A percentile compares a stretch with the other conserved stretches of the same genome.
Conservation (phyloP, 2,797 vertebrate genomes). For the Takifugu rubripes region DNA sequence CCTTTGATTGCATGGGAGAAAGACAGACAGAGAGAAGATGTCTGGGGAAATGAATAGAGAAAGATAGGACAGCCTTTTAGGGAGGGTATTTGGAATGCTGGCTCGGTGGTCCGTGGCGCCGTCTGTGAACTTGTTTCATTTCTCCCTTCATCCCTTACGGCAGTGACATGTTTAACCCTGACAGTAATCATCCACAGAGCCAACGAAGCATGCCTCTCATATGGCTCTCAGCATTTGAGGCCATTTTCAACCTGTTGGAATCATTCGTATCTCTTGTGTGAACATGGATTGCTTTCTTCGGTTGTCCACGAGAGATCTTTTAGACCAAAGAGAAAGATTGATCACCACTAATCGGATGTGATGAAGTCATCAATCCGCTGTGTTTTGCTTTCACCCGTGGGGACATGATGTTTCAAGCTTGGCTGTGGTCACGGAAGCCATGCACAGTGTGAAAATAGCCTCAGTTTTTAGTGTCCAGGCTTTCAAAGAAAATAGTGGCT, state of each 20-base stretch:
- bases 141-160: conserved; percentile 35
- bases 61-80: neutral
- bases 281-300: too few species aligned
- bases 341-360: too few species aligned
- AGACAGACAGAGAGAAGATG: neutral
- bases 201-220: conserved; percentile 12
- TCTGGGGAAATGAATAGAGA: conserved; percentile 16
- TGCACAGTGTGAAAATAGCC: too few species aligned
- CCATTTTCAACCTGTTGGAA: conserved; percentile 2
- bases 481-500: too few species aligned
- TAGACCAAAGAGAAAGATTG: too few species aligned
- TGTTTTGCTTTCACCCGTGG: too few species aligned
- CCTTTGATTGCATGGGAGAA: conserved; percentile 15
- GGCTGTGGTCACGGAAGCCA: too few species aligned
- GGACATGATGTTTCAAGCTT: too few species aligned
- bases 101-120: conserved; percentile 15
- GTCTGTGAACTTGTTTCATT: conserved; percentile 21
- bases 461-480: too few species aligned
- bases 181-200: conserved; percentile 37
- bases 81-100: conserved; percentile 3
- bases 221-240: neutral
- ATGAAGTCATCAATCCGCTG: too few species aligned
- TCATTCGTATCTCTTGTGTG: too few species aligned
- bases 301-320: too few species aligned
- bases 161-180: conserved; percentile 50